Evolutionary conservation across 2,113 vertebrate species (phyloP).

Genomic region (Mesoclemmys tuberculata): DNA sequence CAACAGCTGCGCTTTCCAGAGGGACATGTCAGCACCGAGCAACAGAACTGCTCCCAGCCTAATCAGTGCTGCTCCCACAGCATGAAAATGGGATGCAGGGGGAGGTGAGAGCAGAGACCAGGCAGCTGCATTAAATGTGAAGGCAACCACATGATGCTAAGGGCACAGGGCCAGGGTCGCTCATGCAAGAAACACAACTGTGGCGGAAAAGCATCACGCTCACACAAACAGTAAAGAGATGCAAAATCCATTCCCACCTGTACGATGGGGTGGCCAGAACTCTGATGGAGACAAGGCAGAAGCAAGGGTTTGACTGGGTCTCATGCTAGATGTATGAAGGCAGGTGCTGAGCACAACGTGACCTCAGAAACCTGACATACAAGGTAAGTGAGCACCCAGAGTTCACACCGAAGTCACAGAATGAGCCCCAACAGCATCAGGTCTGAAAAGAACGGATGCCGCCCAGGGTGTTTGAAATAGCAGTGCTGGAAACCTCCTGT

Average conservation of each 20-base stretch:
- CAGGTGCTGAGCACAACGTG: background rate
- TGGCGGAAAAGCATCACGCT: background rate
- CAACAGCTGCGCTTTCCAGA: background rate
- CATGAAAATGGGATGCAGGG: background rate
- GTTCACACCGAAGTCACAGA: background rate
- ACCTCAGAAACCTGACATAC: background rate
- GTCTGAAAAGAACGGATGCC: background rate
- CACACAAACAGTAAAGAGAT: background rate
- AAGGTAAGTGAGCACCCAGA: background rate
- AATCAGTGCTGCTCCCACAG: background rate
- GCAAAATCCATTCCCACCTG: background rate
- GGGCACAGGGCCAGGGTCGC: background rate
- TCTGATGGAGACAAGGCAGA: background rate
- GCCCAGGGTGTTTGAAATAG: background rate
- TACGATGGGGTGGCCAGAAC: background rate
- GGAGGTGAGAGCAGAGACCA: background rate
- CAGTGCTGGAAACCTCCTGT: background rate
- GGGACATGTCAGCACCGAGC: background rate
- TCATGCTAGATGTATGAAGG: background rate
- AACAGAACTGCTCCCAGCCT: background rate
- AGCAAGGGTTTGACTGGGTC: background rate
- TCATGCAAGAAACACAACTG: background rate
- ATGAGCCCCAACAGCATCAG: background rate
- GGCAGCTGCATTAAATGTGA: rapidly evolving
- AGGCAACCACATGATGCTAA: background rate